Evolutionary conservation across 1,140 invertebrate species (phyloP).

Genomic region (Heliconius nattereri): DNA sequence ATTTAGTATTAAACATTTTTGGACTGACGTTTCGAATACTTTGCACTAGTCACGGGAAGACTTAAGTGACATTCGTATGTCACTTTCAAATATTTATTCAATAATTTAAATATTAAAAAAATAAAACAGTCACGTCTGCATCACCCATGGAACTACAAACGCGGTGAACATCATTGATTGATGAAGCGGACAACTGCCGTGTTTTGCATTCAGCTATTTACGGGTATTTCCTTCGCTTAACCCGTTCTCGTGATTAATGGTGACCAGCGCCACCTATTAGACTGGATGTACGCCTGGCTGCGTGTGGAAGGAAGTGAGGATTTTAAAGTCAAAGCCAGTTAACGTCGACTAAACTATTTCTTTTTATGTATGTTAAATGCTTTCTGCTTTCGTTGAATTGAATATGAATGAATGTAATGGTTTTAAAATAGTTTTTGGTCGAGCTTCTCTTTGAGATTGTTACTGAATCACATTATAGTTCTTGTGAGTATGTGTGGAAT

Average conservation of each 20-base stretch:
- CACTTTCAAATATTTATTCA: too few species aligned
- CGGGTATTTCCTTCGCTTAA: slow-evolving; percentile 77
- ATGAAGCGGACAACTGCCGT: slow-evolving; percentile 72
- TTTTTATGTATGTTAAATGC: slow-evolving; percentile 15
- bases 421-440: not conserved
- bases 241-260: slow-evolving; percentile 77
- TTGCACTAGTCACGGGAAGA: too few species aligned
- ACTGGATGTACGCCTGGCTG: slow-evolving; percentile 64
- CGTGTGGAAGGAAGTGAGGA: slow-evolving; percentile 53
- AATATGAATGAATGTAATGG: not conserved
- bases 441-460: not conserved
- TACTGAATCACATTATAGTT: not conserved
- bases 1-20: too few species aligned
- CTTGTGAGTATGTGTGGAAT: not conserved
- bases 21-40: too few species aligned
- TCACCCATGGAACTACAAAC: slow-evolving; percentile 4
- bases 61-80: too few species aligned
- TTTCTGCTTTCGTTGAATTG: not conserved
- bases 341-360: slow-evolving; percentile 39
- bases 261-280: slow-evolving; percentile 65
- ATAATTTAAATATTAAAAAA: too few species aligned
- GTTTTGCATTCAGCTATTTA: slow-evolving; percentile 80
- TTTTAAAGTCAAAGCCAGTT: slow-evolving; percentile 50
- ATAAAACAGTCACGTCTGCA: not conserved
- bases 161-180: slow-evolving; percentile 65